Evolutionary conservation across 2,888 invertebrate genomes (phyloP), one percentile per base, ranked within the genome.

Genomic region (Formica aserva): DNA sequence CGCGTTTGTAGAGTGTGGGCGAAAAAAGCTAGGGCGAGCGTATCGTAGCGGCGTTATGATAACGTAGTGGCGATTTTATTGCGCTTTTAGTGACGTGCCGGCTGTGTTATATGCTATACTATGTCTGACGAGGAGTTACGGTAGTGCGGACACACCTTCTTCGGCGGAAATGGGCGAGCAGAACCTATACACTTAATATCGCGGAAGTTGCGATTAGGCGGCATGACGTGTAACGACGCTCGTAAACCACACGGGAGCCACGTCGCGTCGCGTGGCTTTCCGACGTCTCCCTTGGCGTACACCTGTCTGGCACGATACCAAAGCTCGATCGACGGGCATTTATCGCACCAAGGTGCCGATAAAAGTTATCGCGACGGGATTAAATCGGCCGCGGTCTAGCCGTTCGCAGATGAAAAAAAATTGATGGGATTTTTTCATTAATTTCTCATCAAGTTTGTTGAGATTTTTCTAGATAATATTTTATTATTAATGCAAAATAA

Each of bases 131-230:
- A 89, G 83, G 72, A 87, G 82, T 85, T 86, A 80, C 65, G 65
- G 45, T n/a, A 22, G 48, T 9, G 65, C 22, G 48, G 63, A 52
- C 69, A 69, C 62, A 75, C 63, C 63, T 83, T 52, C 60, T 18
- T 65, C 60, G 38, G 78, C 60, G 87, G 82, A 83, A 87, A 86
- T 83, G 71, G 81, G 75, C 83, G 65, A 80, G 63, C 84, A 45
- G 86, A 85, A 85, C 72, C 88, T 81, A 87, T 86, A 84, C 86
- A 84, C 85, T 88, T 90, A 88, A 91, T 92, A 92, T 90, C 83
- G 78, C 72, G 78, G 82, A 85, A 86, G 85, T 82, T 83, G 72
- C 84, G 89, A 91, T 92, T 90, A 91, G 88, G 81, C 82, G 72
- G 83, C 75, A 69, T 65, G 82, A 77, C 84, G 86, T 71, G 86